Evolutionary conservation across 2,797 vertebrate species (phyloP), one percentile per base, ranked within the genome.

Genomic region (Pogonophryne albipinna): DNA sequence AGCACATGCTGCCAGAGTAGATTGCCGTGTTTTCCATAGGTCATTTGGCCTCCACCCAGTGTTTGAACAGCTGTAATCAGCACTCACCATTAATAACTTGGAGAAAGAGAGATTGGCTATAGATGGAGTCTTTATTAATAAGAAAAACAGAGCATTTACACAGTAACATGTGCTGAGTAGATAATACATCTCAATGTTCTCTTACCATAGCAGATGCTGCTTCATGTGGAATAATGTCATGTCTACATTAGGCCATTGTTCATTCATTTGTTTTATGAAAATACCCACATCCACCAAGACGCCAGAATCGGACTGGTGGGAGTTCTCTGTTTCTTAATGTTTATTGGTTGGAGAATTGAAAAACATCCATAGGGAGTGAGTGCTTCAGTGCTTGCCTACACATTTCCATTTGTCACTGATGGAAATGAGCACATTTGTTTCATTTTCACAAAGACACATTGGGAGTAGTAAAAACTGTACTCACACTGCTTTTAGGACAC

Each of bases 11-110:
- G 93, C 93, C 74, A 93, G 93, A 95, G 94, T 89, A 93, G 91
- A 90, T 88, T 19, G 91, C 92, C 88, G 79, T 97, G 94, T 96
- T 98, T 97, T 96, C 93, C 94, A 88, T 76, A 93, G 95, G 89
- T 96, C 94, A 95, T 96, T 96, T 97, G 94, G 93, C 89, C 87
- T 89, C 89, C 89, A 85, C 90, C 91, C 94, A 83, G 82, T 96
- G 93, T 95, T 95, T 95, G 91, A 96, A 93, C 94, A 96, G 93
- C 91, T 95, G 91, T 94, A 94, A 96, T 94, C 93, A 96, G 92
- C 91, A 91, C 93, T 94, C 90, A 76, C 79, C 80, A 85, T 92
- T 94, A 91, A 92, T 92, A 93, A 91, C 82, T 90, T 82, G 84
- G 31, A 55, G 66, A 57, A 56, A 76, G 66, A 66, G 51, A 78